Percentiles rank a stretch among this genome's conserved stretches.
Evolutionary conservation across 2,113 vertebrate species (phyloP).

Genomic region (Paratilapia polleni): DNA sequence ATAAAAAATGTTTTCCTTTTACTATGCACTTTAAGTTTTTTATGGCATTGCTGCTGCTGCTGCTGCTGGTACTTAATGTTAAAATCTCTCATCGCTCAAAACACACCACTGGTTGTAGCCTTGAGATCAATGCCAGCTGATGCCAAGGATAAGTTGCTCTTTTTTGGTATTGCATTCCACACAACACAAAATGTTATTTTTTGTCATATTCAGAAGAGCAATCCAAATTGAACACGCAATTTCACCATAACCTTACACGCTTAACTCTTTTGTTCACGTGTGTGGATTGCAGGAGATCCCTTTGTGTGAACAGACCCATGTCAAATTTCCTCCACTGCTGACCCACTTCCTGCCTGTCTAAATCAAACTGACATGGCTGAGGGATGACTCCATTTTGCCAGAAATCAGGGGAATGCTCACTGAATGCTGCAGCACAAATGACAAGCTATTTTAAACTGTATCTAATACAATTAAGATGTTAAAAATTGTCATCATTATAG

Average conservation of each 20-base stretch:
- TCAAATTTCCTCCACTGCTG: constrained; percentile 69
- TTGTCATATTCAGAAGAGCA: neutral
- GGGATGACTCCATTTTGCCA: constrained; percentile 57
- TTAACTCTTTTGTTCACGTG: constrained; percentile 44
- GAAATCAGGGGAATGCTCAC: constrained; percentile 70
- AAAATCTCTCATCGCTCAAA: constrained; percentile 10
- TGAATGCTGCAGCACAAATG: constrained; percentile 30
- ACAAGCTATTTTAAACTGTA: constrained; percentile 28
- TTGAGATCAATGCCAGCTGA: constrained; percentile 16
- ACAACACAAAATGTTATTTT: neutral
- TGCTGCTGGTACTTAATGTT: neutral
- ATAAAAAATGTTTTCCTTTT: neutral
- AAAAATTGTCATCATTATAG: neutral
- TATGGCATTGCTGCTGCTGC: neutral
- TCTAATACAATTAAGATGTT: constrained; percentile 9
- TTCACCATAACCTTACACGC: neutral
- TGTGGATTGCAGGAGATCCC: constrained; percentile 46
- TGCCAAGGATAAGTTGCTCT: constrained; percentile 10
- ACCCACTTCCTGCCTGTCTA: constrained; percentile 67
- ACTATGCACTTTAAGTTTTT: constrained; percentile 1
- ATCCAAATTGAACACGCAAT: constrained; percentile 1
- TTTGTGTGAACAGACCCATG: constrained; percentile 73
- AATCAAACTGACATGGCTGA: constrained; percentile 50
- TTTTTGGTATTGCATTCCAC: neutral
- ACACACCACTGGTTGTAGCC: neutral